These are phyloP conservation scores for Cantharis flavilabris DNA, from an alignment of 2,888 invertebrate genomes.

Conservation along the genomic window DNA sequence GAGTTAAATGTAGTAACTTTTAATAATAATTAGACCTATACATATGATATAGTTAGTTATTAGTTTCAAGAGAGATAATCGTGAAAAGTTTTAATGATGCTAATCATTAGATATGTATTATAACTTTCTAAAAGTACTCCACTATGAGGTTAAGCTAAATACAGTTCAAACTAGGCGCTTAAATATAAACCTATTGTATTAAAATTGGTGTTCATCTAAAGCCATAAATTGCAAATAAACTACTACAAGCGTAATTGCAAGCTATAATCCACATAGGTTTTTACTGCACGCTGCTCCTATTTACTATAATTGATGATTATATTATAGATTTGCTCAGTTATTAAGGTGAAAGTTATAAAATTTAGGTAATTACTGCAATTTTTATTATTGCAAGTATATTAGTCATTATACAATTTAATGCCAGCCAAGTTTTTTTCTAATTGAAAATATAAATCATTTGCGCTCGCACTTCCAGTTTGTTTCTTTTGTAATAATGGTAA, in stretches of 20 bases:
- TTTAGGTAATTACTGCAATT: background rate
- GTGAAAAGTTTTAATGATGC: constrained; percentile 11
- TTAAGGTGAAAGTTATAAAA: background rate
- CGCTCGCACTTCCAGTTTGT: too few species aligned
- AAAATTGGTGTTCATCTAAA: constrained; percentile 11
- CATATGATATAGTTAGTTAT: background rate
- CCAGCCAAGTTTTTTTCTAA: background rate
- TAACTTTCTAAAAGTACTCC: constrained; percentile 16
- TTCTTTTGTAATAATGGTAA: too few species aligned
- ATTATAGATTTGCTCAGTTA: background rate
- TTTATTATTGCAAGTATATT: background rate
- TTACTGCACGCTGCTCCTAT: background rate
- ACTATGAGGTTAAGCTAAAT: constrained; percentile 11
- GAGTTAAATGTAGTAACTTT: background rate
- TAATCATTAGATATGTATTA: background rate
- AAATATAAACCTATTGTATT: constrained; percentile 10
- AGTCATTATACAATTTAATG: background rate
- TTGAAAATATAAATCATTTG: background rate
- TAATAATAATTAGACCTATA: background rate
- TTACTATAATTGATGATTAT: background rate
- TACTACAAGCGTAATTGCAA: background rate
- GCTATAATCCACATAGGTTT: background rate
- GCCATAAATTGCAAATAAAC: constrained; percentile 1
- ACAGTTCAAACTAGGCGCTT: background rate
- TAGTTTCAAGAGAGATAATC: background rate